Conservation (phyloP, 2,113 vertebrate species). For the Erythrolamprus reginae region DNA sequence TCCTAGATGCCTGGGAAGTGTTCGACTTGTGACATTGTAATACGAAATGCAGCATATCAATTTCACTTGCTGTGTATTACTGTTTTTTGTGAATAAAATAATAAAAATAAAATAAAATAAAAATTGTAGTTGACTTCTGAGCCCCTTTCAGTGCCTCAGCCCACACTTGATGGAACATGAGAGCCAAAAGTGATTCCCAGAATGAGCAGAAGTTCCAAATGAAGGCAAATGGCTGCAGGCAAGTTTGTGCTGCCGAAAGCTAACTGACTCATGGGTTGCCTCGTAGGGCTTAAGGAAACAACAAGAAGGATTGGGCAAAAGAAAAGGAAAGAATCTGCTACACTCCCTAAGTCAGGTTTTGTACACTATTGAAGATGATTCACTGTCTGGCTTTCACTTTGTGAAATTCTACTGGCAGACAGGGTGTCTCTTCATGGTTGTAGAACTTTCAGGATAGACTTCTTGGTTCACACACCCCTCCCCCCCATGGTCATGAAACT, state of each 20-base stretch:
- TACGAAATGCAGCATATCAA: no score
- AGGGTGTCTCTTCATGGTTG: constrained; percentile 14
- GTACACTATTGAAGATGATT: constrained; percentile 57
- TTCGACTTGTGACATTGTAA: no score
- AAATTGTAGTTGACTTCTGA: fast-evolving
- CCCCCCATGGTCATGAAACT: neutral
- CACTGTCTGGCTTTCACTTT: constrained; percentile 65
- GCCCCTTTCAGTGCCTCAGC: neutral
- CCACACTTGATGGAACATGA: fast-evolving
- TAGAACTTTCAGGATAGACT: constrained; percentile 9
- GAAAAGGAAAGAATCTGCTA: constrained; percentile 51
- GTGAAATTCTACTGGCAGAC: constrained; percentile 35
- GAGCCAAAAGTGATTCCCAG: neutral
- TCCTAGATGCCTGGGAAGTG: no score
- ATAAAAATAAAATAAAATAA: no score
- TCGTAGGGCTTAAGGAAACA: constrained; percentile 21
- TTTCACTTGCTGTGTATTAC: no score
- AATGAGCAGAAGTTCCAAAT: neutral
- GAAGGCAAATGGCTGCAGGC: neutral
- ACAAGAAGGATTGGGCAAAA: constrained; percentile 39
- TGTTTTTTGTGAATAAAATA: no score
- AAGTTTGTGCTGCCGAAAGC: constrained; percentile 11
- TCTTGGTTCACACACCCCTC: neutral
- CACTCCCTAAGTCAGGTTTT: constrained; percentile 59
- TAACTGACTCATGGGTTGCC: constrained; percentile 15